Evolutionary conservation across 2,888 invertebrate species (phyloP).

Genomic region (Pomacea canaliculata): DNA sequence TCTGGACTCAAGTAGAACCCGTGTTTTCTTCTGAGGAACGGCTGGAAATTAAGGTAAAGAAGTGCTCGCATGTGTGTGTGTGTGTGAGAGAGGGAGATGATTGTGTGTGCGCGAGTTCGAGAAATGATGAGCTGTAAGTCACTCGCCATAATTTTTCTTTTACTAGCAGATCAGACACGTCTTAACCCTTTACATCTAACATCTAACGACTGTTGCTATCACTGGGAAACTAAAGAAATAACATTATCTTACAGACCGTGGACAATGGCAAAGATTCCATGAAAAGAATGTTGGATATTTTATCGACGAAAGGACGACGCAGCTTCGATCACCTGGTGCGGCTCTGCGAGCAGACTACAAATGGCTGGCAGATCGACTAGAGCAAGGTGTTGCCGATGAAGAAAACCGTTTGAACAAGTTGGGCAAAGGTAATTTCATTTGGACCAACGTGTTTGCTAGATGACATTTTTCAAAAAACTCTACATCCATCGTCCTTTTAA

Average conservation of each 20-base stretch:
- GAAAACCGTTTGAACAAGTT: slow-evolving; percentile 1
- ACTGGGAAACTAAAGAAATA: too few relatives aligned
- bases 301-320: slow-evolving; percentile 24
- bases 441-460: too few relatives aligned
- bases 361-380: slow-evolving; percentile 40
- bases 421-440: slow-evolving; percentile 15
- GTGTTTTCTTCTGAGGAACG: slow-evolving; percentile 32
- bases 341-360: slow-evolving; percentile 38
- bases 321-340: slow-evolving; percentile 40
- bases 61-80: neutral
- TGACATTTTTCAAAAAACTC: too few relatives aligned
- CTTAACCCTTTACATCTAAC: too few relatives aligned
- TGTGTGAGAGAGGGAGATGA: too few relatives aligned
- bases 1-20: slow-evolving; percentile 24
- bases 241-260: slow-evolving; percentile 6
- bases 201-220: too few relatives aligned
- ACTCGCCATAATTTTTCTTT: too few relatives aligned
- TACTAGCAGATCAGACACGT: too few relatives aligned
- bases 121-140: too few relatives aligned
- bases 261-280: slow-evolving; percentile 23
- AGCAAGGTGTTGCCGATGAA: slow-evolving; percentile 23
- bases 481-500: too few relatives aligned
- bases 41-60: slow-evolving; percentile 29
- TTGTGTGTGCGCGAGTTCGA: neutral
- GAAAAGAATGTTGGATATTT: slow-evolving; percentile 22